phyloP scores from a whole-genome alignment of 2,797 vertebrate genomes.

The Bufotes viridis region DNA sequence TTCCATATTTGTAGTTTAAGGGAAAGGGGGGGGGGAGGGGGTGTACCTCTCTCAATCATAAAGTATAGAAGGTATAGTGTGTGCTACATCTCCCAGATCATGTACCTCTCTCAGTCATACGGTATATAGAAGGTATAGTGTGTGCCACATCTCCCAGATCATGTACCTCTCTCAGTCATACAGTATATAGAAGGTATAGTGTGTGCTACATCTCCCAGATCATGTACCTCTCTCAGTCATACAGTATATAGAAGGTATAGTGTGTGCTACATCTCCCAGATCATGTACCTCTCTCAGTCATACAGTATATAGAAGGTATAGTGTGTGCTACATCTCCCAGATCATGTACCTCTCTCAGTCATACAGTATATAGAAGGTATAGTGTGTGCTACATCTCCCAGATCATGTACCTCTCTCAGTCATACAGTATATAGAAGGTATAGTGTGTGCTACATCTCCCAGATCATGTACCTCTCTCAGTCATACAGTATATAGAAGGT shows the following conservation, averaged over 20 bases:
- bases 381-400: not conserved
- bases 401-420: not conserved
- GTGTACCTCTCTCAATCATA: not conserved
- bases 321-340: no score
- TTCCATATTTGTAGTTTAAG: not conserved
- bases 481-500: not conserved
- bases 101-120: not conserved
- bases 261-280: not conserved
- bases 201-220: no score
- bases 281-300: no score
- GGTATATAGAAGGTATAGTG: slow-evolving; percentile 1
- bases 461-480: no score
- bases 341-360: no score
- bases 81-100: not conserved
- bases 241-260: not conserved
- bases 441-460: no score
- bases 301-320: not conserved
- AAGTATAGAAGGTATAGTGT: not conserved
- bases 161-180: no score
- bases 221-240: no score
- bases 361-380: not conserved
- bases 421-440: not conserved
- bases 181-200: no score
- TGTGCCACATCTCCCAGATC: not conserved
- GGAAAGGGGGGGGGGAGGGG: not conserved